Base-by-base conservation (phyloP, 2,888 invertebrate species). In the Campopleginae sp. region DNA sequence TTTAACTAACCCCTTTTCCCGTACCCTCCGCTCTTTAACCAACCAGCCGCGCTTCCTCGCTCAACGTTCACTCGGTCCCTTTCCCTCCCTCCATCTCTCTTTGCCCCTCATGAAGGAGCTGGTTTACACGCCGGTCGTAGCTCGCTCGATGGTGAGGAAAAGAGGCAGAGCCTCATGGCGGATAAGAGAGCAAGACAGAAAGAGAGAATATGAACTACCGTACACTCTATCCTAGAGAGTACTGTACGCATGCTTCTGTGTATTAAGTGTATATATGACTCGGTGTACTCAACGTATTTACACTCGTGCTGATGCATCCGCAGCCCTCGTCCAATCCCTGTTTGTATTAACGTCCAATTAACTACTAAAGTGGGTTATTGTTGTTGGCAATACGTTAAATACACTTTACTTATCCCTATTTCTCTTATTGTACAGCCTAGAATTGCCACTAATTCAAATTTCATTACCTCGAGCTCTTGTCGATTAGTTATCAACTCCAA, bases 311-410 rank as follows among this genome's bases (percentile, higher is more conserved):
- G 23, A 58, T 74, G 42, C 31, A 38, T 54, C 42, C 42, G 23
- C 38, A 19, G 23, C 12, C 54, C 54, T 42, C 38, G 8, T 42
- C n/a, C 14, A 58, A 74, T 58, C 58, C 42, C 51, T 58, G 85
- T 79, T 85, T 80, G 63, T 85, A 85, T 85, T 82, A 85, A 85
- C 85, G 82, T 82, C 44, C 85, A 85, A 85, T 85, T 85, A 85
- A 71, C 54, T 76, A 61, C 31, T 58, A 82, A 85, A 85, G 65
- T 76, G 78, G 75, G 63, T 82, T 76, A 82, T 82, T 82, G 79
- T 82, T 65, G 70, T 80, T 74, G 78, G 48, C 74, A 77, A 58
- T 31, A 38, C 63, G 23, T 58, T 5, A 58, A 58, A 58, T 14
- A 58, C 27, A 27, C 58, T 54, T 27, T 12, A 27, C 23, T 23